phyloP scores from a whole-genome alignment of 2,888 invertebrate species.

The Lasius platythorax region DNA sequence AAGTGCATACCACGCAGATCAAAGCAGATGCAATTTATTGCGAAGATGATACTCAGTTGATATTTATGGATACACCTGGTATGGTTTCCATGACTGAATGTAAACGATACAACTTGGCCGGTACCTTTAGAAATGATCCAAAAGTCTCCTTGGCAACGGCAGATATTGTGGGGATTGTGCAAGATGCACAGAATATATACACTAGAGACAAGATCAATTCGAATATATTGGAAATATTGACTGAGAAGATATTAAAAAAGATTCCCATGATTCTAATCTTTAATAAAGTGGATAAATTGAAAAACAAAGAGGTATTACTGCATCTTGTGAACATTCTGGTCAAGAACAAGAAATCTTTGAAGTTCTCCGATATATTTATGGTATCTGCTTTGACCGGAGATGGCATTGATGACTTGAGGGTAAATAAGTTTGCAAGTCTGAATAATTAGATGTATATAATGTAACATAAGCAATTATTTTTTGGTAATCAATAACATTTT shows the following conservation, averaged over 20 bases:
- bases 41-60: conserved; percentile 93
- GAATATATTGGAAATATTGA: conserved; percentile 90
- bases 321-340: conserved; percentile 91
- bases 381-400: conserved; percentile 94
- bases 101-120: conserved; percentile 88
- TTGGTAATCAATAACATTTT: not conserved
- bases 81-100: conserved; percentile 91
- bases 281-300: conserved; percentile 93
- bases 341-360: conserved; percentile 89
- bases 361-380: conserved; percentile 96
- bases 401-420: conserved; percentile 91
- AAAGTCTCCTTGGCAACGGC: conserved; percentile 89
- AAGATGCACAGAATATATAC: conserved; percentile 92
- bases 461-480: conserved; percentile 19
- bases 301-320: conserved; percentile 90
- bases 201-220: conserved; percentile 90
- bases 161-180: conserved; percentile 94
- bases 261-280: conserved; percentile 92
- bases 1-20: conserved; percentile 94
- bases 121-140: conserved; percentile 88
- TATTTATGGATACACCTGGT: conserved; percentile 98
- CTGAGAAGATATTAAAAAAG: conserved; percentile 82
- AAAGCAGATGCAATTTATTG: conserved; percentile 89
- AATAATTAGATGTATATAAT: not conserved
- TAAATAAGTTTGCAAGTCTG: conserved; percentile 84